Evolutionary conservation across 1,140 invertebrate species (phyloP).

Genomic region (Euura saliciscinereae): DNA sequence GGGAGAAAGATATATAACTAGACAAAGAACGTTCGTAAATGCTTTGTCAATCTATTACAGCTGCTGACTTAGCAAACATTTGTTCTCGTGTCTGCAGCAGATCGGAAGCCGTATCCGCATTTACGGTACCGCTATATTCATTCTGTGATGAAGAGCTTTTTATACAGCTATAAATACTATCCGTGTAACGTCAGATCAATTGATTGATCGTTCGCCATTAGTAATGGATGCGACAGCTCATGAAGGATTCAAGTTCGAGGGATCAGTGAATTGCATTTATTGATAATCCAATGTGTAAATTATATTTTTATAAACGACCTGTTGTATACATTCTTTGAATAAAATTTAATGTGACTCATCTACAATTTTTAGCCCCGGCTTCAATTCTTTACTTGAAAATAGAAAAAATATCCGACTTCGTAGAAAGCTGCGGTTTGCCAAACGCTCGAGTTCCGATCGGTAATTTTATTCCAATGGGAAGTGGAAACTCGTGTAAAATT

Average conservation of each 20-base stretch:
- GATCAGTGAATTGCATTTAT: neutral
- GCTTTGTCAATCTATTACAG: neutral
- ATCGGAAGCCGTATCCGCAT: neutral
- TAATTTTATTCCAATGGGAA: too few species aligned
- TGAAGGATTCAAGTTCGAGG: neutral
- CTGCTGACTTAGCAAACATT: neutral
- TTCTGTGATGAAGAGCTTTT: neutral
- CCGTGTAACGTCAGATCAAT: neutral
- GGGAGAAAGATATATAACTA: neutral
- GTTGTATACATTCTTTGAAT: neutral
- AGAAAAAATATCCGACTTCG: too few species aligned
- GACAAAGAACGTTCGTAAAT: neutral
- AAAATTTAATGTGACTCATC: neutral
- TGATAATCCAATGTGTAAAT: neutral
- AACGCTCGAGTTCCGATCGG: too few species aligned
- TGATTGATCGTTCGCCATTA: neutral
- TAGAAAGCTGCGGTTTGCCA: too few species aligned
- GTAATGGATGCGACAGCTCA: neutral
- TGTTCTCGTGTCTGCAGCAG: too few species aligned
- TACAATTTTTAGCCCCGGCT: too few species aligned
- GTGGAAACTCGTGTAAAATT: too few species aligned
- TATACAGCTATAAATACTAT: neutral
- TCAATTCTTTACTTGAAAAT: too few species aligned
- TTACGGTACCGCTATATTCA: neutral
- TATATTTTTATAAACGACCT: constrained; percentile 2